Conservation (phyloP, 2,888 invertebrate species). For the Lymantria dispar region DNA sequence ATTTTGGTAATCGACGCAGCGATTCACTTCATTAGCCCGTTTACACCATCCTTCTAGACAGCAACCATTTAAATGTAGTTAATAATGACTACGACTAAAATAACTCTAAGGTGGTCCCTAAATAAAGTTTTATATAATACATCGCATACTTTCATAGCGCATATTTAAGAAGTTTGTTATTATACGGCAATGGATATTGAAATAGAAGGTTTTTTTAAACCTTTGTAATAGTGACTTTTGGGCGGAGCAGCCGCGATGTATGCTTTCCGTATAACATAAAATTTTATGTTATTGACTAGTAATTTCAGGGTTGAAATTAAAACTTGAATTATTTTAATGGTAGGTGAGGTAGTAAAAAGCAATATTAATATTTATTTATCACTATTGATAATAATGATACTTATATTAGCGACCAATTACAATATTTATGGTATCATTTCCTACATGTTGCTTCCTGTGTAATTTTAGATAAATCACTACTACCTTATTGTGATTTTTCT, state of each 20-base stretch:
- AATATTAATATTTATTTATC: conserved; percentile 34
- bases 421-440: background rate
- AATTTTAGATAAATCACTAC: background rate
- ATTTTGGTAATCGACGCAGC: conserved; percentile 56
- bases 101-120: conserved; percentile 48
- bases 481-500: too few relatives aligned
- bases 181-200: conserved; percentile 17
- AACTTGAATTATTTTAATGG: conserved; percentile 17
- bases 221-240: conserved; percentile 10
- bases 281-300: conserved; percentile 41
- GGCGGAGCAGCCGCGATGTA: conserved; percentile 45
- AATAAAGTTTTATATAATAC: conserved; percentile 5
- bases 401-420: background rate
- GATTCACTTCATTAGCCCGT: conserved; percentile 64
- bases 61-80: conserved; percentile 55
- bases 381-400: conserved; percentile 23
- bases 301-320: conserved; percentile 29
- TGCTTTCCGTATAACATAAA: conserved; percentile 54
- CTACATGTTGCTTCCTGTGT: background rate
- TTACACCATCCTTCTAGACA: conserved; percentile 53
- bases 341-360: conserved; percentile 7
- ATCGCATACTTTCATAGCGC: conserved; percentile 4
- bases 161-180: too few relatives aligned
- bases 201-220: background rate
- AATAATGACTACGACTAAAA: conserved; percentile 40